phyloP scores from a whole-genome alignment of 2,797 vertebrate genomes.

The Acanthiza pusilla region DNA sequence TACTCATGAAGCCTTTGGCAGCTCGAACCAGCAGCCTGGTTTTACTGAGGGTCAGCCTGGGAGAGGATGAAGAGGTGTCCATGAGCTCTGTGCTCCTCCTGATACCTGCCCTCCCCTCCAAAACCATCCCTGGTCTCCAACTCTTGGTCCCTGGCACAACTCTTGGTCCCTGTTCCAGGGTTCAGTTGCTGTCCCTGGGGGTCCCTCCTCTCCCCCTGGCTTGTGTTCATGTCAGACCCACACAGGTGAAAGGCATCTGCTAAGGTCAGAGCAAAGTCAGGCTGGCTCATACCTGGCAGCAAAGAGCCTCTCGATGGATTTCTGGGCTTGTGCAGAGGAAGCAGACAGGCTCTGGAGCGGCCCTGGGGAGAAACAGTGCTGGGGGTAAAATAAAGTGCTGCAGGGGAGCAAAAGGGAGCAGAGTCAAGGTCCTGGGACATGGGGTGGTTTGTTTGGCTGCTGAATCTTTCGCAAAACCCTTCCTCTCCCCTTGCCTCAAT shows the following conservation, averaged over 20 bases:
- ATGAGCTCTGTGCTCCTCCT: neutral
- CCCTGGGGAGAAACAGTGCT: slow-evolving; percentile 69
- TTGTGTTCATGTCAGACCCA: neutral
- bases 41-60: slow-evolving; percentile 86
- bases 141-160: neutral
- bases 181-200: fast-evolving
- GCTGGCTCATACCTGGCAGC: slow-evolving; percentile 80
- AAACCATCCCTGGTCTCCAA: neutral
- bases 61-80: neutral
- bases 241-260: fast-evolving
- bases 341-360: slow-evolving; percentile 78
- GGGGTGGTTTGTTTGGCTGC: neutral
- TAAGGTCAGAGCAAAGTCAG: neutral
- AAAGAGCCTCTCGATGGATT: slow-evolving; percentile 86
- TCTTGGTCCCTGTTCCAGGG: fast-evolving
- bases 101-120: neutral
- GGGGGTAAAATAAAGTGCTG: neutral
- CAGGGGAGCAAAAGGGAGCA: neutral
- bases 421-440: fast-evolving
- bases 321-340: slow-evolving; percentile 83
- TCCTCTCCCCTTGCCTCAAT: neutral
- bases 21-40: slow-evolving; percentile 86
- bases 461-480: neutral
- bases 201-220: neutral
- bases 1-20: slow-evolving; percentile 89